A percentile compares a stretch with the other conserved stretches of the same genome.
Conservation (phyloP, 2,797 vertebrate genomes). For the Spondyliosoma cantharus region DNA sequence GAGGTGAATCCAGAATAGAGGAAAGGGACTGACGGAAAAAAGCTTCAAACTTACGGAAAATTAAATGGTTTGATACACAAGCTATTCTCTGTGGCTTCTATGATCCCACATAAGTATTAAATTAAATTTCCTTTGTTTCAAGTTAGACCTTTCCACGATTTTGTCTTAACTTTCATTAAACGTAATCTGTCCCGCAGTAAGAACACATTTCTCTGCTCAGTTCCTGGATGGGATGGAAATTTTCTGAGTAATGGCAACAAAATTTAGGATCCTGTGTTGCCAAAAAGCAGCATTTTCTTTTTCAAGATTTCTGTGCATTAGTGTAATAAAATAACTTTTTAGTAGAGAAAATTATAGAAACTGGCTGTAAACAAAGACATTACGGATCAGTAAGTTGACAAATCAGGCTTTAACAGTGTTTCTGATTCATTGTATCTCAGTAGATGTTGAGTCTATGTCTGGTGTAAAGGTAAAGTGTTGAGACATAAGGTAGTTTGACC, state of each 20-base stretch:
- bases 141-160: neutral
- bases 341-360: neutral
- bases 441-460: slow-evolving; percentile 5
- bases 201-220: slow-evolving; percentile 1
- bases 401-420: neutral
- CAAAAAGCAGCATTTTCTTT: slow-evolving; percentile 8
- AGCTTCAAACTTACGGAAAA: slow-evolving; percentile 10
- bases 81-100: neutral
- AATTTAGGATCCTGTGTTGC: slow-evolving; percentile 11
- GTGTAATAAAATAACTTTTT: neutral
- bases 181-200: neutral
- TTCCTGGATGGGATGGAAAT: slow-evolving; percentile 14
- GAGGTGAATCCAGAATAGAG: neutral
- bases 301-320: neutral
- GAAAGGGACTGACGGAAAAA: neutral
- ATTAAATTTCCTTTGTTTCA: neutral
- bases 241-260: slow-evolving; percentile 6
- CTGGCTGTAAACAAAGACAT: neutral
- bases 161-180: neutral
- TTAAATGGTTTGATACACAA: neutral
- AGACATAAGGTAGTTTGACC: slow-evolving; percentile 26
- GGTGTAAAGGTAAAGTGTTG: slow-evolving; percentile 20
- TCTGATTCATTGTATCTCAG: neutral
- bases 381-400: neutral
- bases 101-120: neutral